Evolutionary conservation across 2,797 vertebrate species (phyloP), one percentile per base, ranked within the genome.

Genomic region (Paramormyrops hopkinsi): DNA sequence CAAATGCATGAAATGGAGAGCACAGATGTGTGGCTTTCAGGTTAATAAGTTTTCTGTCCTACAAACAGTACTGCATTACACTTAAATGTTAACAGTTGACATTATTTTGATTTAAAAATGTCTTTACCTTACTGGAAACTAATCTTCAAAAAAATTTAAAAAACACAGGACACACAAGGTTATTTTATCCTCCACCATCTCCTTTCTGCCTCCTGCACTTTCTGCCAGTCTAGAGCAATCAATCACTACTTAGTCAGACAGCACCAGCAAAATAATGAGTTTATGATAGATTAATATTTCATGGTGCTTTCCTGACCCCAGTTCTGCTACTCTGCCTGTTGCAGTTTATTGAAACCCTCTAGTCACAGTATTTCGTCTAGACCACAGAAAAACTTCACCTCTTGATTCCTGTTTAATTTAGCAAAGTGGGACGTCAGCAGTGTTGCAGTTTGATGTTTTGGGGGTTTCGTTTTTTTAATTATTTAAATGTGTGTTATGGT

Each of bases 281-380:
- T 92, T 93, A 94, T 93, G 91, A 93, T 90, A 90, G 93, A 93
- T 93, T 91, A 93, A 95, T 95, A 93, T 95, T 93, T 95, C 92
- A 93, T 90, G 51, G 62, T 73, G 87, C 22, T 91, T 65, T 88
- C 89, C 90, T 90, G 87, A 92, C 89, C 90, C 91, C 90, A 90
- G 89, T 91, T 89, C 85, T 86, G 88, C 50, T 90, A n/a, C 9
- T 91, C 29, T 91, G 92, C 92, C 94, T 92, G 90, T 89, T 90
- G 90, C 90, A 90, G 33, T 88, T 93, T 92, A 92, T 90, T 37
- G 90, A 25, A 79, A 54, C 89, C 59, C 82, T 79, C 62, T 86
- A 89, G 86, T 62, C 90, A 50, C 83, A 79, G 79, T 90, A 87
- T 89, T 84, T 84, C 85, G 69, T 65, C 19, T 62, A 25, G 11